Evolutionary conservation across 2,888 invertebrate genomes (phyloP).

Genomic region (Seira ritae): DNA sequence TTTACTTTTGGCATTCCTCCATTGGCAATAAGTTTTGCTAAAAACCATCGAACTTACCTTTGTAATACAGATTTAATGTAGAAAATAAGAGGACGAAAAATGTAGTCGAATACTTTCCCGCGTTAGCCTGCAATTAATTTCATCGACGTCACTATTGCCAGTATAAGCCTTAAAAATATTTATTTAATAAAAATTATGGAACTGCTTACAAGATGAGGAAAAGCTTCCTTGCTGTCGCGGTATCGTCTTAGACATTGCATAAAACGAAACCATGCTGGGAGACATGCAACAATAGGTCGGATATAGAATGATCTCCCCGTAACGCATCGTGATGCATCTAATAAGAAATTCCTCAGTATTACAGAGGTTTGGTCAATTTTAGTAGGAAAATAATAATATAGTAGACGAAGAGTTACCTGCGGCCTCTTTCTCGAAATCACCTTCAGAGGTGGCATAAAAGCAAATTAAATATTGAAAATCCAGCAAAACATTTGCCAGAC

Average conservation of each 20-base stretch:
- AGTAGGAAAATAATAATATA: no score
- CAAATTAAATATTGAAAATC: constrained; percentile 97
- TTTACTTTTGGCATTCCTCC: neutral
- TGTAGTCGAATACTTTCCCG: constrained; percentile 98
- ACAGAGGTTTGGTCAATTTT: neutral
- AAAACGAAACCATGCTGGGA: constrained; percentile 98
- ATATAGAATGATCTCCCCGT: constrained; percentile 85
- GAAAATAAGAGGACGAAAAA: constrained; percentile 95
- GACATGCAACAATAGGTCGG: constrained; percentile 89
- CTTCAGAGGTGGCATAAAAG: constrained; percentile 88
- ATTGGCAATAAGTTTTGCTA: neutral
- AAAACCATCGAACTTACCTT: constrained; percentile 77
- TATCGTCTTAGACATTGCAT: constrained; percentile 96
- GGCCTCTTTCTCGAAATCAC: constrained; percentile 76
- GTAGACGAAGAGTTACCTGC: constrained; percentile 77
- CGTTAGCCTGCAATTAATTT: constrained; percentile 82
- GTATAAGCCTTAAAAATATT: constrained; percentile 84
- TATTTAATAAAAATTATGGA: neutral
- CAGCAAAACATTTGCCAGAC: constrained; percentile 85
- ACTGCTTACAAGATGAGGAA: constrained; percentile 85
- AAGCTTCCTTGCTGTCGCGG: constrained; percentile 93
- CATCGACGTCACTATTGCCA: constrained; percentile 84
- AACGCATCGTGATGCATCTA: constrained; percentile 82
- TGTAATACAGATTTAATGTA: constrained; percentile 82
- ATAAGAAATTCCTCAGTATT: constrained; percentile 49